Percentiles rank a stretch among this genome's conserved stretches.
Conservation (phyloP, 1,140 invertebrate species). For the Yoshiicerus persimilis region DNA sequence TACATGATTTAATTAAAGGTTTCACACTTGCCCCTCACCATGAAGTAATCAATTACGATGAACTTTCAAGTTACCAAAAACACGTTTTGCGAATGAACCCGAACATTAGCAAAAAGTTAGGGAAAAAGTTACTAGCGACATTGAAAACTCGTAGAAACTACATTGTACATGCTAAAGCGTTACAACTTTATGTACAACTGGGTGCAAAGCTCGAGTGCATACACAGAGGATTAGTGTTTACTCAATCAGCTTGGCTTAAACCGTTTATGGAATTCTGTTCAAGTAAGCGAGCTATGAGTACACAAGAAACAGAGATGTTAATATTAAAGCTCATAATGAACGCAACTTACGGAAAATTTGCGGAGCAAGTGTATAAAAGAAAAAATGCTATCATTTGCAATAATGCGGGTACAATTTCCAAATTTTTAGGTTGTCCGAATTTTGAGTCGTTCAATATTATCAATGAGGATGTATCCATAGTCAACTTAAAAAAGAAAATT, state of each 20-base stretch:
- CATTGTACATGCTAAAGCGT: neutral
- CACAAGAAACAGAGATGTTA: neutral
- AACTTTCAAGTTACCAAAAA: neutral
- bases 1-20: neutral
- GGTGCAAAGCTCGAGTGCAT: neutral
- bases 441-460: neutral
- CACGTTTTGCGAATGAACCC: neutral
- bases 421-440: neutral
- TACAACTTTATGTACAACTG: neutral
- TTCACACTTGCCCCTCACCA: neutral
- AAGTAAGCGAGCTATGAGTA: neutral
- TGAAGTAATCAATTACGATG: neutral
- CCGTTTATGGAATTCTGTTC: neutral
- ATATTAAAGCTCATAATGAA: neutral
- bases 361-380: neutral
- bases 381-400: neutral
- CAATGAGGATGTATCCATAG: neutral
- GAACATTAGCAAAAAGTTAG: neutral
- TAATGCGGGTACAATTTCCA: neutral
- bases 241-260: neutral
- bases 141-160: neutral
- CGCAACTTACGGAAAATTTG: neutral
- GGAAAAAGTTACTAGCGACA: neutral
- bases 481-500: neutral
- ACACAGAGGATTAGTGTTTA: neutral